Conservation (phyloP, 2,888 invertebrate species). For the Tridacna crocea region DNA sequence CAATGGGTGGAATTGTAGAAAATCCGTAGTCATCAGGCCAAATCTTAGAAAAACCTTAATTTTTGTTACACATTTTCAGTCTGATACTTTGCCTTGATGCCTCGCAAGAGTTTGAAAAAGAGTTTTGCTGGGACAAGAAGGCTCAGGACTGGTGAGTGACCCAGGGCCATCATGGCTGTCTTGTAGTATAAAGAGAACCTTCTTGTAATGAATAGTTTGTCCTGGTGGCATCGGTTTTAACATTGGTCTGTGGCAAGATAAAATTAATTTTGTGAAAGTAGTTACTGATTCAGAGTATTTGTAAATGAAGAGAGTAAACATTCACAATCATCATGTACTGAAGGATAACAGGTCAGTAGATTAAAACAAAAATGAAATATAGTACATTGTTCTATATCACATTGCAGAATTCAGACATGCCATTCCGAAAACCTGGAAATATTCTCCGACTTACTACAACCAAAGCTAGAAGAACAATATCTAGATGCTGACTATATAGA, state of each 20-base stretch:
- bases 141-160: no score
- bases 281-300: background rate
- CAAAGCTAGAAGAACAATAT: background rate
- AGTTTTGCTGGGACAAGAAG: no score
- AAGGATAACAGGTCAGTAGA: background rate
- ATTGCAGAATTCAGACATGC: background rate
- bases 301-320: background rate
- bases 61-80: no score
- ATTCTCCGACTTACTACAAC: conserved; percentile 31
- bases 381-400: background rate
- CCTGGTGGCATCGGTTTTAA: background rate
- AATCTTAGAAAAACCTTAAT: no score
- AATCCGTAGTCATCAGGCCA: no score
- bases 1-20: no score
- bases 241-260: background rate
- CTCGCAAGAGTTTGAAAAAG: no score
- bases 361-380: background rate
- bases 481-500: conserved; percentile 11
- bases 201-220: background rate
- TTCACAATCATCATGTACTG: background rate
- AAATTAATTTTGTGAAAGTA: background rate
- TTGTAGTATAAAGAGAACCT: no score
- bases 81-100: no score
- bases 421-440: conserved; percentile 26
- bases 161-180: no score